Percentiles rank a stretch among this genome's conserved stretches.
Conservation (phyloP, 2,113 vertebrate genomes). For the Microcebus griseorufus region DNA sequence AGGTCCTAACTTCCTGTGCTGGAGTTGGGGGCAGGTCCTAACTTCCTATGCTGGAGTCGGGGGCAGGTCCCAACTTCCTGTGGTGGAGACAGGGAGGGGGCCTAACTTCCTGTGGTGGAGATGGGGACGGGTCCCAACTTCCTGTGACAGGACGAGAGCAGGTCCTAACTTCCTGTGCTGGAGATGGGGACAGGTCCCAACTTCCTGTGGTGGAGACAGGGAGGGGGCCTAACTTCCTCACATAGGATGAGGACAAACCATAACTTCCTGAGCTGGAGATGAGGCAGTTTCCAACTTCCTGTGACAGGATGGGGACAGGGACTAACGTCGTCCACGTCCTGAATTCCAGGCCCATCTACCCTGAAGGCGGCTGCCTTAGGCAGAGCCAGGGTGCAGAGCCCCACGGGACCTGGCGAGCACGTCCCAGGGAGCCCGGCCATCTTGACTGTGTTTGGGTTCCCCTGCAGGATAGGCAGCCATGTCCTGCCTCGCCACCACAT, state of each 20-base stretch:
- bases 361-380: background rate
- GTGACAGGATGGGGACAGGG: background rate
- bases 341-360: background rate
- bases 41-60: too few relatives aligned
- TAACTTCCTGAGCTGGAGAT: background rate
- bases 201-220: background rate
- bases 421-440: background rate
- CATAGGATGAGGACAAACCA: too few relatives aligned
- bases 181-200: background rate
- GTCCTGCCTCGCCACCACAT: rapidly evolving
- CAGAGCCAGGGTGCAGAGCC: background rate
- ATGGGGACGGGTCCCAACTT: too few relatives aligned
- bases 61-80: too few relatives aligned
- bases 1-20: too few relatives aligned
- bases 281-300: background rate
- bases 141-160: background rate
- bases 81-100: too few relatives aligned
- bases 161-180: background rate
- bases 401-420: rapidly evolving
- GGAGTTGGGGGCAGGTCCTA: too few relatives aligned
- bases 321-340: background rate
- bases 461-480: rapidly evolving
- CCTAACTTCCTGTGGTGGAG: too few relatives aligned
- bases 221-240: background rate
- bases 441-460: background rate